Conservation (phyloP, 1,140 invertebrate species). For the Mycetomoellerius zeteki region DNA sequence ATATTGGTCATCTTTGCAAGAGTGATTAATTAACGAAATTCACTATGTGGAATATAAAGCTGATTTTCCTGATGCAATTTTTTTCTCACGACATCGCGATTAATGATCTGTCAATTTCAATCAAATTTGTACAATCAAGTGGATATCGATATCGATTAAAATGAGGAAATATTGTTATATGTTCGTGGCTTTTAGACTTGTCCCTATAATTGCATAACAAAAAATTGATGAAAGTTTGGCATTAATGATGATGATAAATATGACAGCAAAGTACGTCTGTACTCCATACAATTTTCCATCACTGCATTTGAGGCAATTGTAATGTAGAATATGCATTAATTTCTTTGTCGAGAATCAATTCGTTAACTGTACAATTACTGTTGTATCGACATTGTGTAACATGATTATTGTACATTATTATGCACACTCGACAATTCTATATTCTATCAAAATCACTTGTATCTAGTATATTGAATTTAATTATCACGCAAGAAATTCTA, state of each 20-base stretch:
- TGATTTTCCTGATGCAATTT: constrained; percentile 25
- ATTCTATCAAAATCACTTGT: constrained; percentile 25
- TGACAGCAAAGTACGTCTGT: background rate
- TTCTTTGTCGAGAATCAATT: constrained; percentile 42
- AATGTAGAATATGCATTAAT: constrained; percentile 28
- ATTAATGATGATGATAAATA: background rate
- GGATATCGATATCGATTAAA: constrained; percentile 44
- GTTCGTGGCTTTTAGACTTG: constrained; percentile 29
- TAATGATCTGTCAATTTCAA: constrained; percentile 43
- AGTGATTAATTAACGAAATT: constrained; percentile 37
- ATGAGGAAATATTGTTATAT: background rate
- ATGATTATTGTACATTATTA: constrained; percentile 22
- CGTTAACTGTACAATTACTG: constrained; percentile 21
- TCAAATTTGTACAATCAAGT: constrained; percentile 6
- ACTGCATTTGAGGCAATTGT: background rate
- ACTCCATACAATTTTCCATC: background rate
- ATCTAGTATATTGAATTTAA: constrained; percentile 36
- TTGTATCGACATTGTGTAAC: constrained; percentile 14
- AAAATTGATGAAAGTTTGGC: constrained; percentile 30
- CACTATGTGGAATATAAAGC: background rate
- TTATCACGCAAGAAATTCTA: constrained; percentile 20
- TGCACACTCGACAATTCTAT: background rate
- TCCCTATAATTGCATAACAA: constrained; percentile 27
- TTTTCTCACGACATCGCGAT: constrained; percentile 6
- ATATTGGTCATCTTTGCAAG: constrained; percentile 16